phyloP scores from a whole-genome alignment of 2,113 vertebrate species.

The Capreolus pygargus region DNA sequence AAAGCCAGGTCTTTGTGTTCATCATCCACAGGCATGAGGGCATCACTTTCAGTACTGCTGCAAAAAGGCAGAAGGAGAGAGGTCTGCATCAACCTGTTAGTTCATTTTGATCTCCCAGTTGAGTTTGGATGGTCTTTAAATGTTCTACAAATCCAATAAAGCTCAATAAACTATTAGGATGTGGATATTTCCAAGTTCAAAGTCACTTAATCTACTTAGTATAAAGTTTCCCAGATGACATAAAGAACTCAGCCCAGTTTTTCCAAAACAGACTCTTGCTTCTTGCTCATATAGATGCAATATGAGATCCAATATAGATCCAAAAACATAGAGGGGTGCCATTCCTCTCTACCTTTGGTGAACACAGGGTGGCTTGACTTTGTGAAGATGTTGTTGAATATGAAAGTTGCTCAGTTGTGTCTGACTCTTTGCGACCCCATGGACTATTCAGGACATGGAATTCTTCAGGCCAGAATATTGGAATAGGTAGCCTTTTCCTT shows the following conservation, averaged over 20 bases:
- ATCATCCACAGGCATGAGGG: neutral
- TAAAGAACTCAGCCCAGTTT: slow-evolving; percentile 15
- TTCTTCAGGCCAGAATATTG: neutral
- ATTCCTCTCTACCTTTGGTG: neutral
- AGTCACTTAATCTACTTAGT: slow-evolving; percentile 29
- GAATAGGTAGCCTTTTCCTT: neutral
- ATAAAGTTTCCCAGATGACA: slow-evolving; percentile 56
- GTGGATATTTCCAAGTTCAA: slow-evolving; percentile 42
- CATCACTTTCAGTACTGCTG: neutral
- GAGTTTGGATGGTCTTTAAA: slow-evolving; percentile 26
- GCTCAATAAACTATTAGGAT: slow-evolving; percentile 45
- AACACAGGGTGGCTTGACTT: neutral
- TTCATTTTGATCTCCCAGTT: slow-evolving; percentile 27
- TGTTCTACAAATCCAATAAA: slow-evolving; percentile 42
- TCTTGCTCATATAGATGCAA: neutral
- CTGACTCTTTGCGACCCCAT: neutral
- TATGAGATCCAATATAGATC: too few species aligned
- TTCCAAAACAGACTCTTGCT: neutral
- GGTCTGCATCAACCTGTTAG: neutral
- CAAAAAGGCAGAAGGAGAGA: neutral
- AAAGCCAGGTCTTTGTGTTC: neutral
- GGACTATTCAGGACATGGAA: neutral
- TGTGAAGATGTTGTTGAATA: neutral
- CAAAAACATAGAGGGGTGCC: neutral
- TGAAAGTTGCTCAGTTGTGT: neutral